Percentiles rank a stretch among this genome's conserved stretches.
Evolutionary conservation across 2,888 invertebrate genomes (phyloP).

Genomic region (Eupithecia dodoneata): DNA sequence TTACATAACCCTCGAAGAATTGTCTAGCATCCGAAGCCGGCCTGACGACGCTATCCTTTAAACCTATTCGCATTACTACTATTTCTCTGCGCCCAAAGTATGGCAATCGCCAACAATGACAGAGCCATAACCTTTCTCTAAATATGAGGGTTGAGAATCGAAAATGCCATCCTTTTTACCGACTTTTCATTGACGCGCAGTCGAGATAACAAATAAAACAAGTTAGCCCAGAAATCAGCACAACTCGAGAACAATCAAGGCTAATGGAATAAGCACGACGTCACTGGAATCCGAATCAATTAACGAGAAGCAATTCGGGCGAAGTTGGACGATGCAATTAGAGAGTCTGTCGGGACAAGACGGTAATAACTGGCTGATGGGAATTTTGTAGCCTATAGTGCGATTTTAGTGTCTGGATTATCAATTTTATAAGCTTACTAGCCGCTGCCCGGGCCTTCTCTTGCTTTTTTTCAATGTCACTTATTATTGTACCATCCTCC

Average conservation of each 20-base stretch:
- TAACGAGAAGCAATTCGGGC: slow-evolving; percentile 73
- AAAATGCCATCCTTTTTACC: neutral
- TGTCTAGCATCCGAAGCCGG: too few relatives aligned
- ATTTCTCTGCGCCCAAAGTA: too few relatives aligned
- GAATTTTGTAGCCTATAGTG: slow-evolving; percentile 41
- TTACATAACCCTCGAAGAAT: too few relatives aligned
- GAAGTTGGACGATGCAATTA: slow-evolving; percentile 73
- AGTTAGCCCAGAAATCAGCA: slow-evolving; percentile 48
- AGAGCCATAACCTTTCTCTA: too few relatives aligned
- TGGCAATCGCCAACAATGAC: too few relatives aligned
- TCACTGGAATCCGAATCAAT: slow-evolving; percentile 71
- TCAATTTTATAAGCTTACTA: neutral
- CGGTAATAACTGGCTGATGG: slow-evolving; percentile 38
- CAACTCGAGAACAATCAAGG: slow-evolving; percentile 49
- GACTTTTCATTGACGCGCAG: neutral
- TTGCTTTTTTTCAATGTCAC: too few relatives aligned
- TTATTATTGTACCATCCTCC: too few relatives aligned
- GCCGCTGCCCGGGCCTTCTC: too few relatives aligned
- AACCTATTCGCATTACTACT: too few relatives aligned
- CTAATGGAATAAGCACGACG: slow-evolving; percentile 48
- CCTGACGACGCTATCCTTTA: too few relatives aligned
- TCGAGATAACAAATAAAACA: neutral
- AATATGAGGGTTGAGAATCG: too few relatives aligned
- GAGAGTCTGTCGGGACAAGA: slow-evolving; percentile 52
- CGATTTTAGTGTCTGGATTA: slow-evolving; percentile 34